These are phyloP conservation scores for Zaprionus bogoriensis DNA, from an alignment of 2,888 invertebrate genomes.

Conservation along the genomic window DNA sequence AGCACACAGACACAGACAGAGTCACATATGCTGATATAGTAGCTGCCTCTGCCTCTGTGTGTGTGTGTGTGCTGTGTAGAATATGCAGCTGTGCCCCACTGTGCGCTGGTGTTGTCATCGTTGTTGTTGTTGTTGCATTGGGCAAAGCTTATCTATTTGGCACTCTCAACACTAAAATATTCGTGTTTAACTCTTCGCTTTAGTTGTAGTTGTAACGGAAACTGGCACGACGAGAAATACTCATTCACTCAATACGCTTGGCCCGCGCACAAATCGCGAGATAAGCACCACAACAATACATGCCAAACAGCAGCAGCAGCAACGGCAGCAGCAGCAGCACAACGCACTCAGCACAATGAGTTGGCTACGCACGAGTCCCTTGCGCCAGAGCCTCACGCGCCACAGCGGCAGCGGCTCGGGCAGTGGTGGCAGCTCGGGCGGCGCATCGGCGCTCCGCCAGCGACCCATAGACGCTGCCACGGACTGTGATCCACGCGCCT, in stretches of 20 bases:
- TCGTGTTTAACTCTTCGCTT: constrained; percentile 2
- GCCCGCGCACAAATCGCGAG: constrained; percentile 30
- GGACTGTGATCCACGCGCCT: constrained; percentile 93
- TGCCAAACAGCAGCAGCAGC: constrained; percentile 54
- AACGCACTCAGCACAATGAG: constrained; percentile 84
- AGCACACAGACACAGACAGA: not conserved
- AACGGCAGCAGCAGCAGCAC: too few species aligned
- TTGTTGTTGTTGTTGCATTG: constrained; percentile 14
- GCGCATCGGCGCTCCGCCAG: constrained; percentile 81
- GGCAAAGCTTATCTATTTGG: constrained; percentile 37
- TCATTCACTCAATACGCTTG: constrained; percentile 21
- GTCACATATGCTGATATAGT: not conserved
- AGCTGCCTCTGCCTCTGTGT: too few species aligned
- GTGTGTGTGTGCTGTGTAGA: not conserved
- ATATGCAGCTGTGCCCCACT: constrained; percentile 3
- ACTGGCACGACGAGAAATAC: constrained; percentile 44
- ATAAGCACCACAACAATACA: constrained; percentile 41
- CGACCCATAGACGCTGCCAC: constrained; percentile 87
- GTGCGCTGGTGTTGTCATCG: not conserved
- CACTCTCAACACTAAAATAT: constrained; percentile 15
- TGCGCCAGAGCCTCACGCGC: constrained; percentile 83
- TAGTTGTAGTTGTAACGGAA: constrained; percentile 20
- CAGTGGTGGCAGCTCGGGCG: constrained; percentile 24
- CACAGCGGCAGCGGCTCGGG: constrained; percentile 80
- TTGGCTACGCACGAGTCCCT: constrained; percentile 87